phyloP scores from a whole-genome alignment of 2,113 vertebrate species.

The Eira barbara region DNA sequence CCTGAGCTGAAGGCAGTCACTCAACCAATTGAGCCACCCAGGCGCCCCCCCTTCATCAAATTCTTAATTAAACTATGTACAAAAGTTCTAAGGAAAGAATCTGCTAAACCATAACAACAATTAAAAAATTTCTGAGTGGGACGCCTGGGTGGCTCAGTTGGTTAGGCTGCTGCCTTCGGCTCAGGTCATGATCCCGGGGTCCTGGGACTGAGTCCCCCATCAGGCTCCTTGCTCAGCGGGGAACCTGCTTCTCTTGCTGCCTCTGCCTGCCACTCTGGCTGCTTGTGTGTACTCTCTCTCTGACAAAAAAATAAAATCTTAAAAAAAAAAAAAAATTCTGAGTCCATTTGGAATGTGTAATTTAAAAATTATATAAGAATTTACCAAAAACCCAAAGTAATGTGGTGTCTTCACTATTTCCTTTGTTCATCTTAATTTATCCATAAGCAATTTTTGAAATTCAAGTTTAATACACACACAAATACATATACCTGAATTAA shows the following conservation, averaged over 20 bases:
- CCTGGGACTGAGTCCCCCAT: too few relatives aligned
- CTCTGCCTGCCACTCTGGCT: too few relatives aligned
- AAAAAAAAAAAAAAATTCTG: not conserved
- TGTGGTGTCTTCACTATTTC: not conserved
- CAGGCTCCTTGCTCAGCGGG: too few relatives aligned
- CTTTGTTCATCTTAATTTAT: not conserved
- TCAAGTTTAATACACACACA: not conserved
- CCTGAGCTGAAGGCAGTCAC: too few relatives aligned
- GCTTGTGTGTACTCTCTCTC: too few relatives aligned
- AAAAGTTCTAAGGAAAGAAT: not conserved
- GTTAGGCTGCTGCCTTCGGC: too few relatives aligned
- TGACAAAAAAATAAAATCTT: too few relatives aligned
- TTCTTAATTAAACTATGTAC: not conserved
- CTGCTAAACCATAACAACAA: not conserved
- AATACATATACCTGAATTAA: not conserved
- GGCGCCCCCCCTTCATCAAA: not conserved
- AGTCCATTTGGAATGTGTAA: not conserved
- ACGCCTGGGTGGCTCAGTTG: too few relatives aligned
- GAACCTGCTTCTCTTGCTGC: too few relatives aligned
- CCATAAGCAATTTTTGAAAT: not conserved
- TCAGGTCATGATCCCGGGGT: too few relatives aligned
- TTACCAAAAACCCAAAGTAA: not conserved
- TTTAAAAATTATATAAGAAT: not conserved
- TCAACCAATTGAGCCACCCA: too few relatives aligned
- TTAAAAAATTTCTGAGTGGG: not conserved